These are phyloP conservation scores for Platerodrilus igneus DNA, from an alignment of 2,888 invertebrate species.

Conservation along the genomic window DNA sequence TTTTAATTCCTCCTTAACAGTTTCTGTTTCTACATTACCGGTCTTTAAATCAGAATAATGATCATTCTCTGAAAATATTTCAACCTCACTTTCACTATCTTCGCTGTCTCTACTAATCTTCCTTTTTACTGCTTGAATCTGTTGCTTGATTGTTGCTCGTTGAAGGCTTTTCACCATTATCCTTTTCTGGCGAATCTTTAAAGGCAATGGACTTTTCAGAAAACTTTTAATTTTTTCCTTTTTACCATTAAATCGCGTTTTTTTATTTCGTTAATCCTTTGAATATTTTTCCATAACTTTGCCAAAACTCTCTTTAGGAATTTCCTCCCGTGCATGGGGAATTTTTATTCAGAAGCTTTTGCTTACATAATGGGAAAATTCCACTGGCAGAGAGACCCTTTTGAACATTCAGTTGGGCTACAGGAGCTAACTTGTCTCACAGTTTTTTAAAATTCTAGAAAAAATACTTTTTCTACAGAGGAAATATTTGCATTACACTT, in stretches of 20 bases:
- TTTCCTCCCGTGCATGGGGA: slow-evolving; percentile 3
- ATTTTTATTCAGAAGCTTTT: slow-evolving; percentile 6
- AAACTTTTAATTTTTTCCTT: slow-evolving; percentile 2
- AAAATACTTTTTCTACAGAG: slow-evolving; percentile 2
- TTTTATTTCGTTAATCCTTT: slow-evolving; percentile 4
- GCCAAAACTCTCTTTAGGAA: background rate
- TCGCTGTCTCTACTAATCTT: background rate
- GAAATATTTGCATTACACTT: slow-evolving; percentile 6
- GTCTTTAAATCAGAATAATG: slow-evolving; percentile 1
- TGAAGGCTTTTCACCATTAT: slow-evolving; percentile 1
- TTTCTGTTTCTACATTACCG: background rate
- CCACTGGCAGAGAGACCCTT: slow-evolving; percentile 4
- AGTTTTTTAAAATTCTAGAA: slow-evolving; percentile 1
- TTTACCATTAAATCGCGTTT: slow-evolving; percentile 1
- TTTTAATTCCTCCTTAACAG: background rate
- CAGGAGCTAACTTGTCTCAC: slow-evolving; percentile 3
- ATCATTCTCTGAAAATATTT: slow-evolving; percentile 1
- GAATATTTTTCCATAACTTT: slow-evolving; percentile 1
- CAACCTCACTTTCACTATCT: slow-evolving; percentile 4
- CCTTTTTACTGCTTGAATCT: slow-evolving; percentile 1
- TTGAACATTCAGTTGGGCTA: slow-evolving; percentile 3
- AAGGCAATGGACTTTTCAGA: background rate
- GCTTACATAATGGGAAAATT: slow-evolving; percentile 9
- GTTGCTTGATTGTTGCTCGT: slow-evolving; percentile 4
- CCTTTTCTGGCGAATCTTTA: slow-evolving; percentile 4